Evolutionary conservation across 2,113 vertebrate genomes (phyloP).

Genomic region (Mastomys natalensis): DNA sequence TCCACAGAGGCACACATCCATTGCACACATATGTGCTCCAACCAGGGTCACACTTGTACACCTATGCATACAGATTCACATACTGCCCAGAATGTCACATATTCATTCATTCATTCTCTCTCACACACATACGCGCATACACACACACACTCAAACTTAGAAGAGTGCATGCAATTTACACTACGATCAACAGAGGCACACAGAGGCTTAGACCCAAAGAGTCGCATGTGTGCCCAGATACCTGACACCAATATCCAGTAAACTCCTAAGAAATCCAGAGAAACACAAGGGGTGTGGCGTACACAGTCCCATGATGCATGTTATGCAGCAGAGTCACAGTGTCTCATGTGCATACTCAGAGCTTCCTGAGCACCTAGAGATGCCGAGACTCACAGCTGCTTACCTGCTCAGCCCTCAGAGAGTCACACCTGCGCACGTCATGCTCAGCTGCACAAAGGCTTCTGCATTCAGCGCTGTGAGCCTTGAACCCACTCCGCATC

Average conservation of each 20-base stretch:
- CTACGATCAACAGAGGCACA: background rate
- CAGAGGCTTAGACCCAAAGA: background rate
- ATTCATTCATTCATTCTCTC: too few species aligned
- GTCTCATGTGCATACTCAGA: background rate
- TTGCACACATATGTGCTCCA: background rate
- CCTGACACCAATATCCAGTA: background rate
- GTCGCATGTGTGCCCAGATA: background rate
- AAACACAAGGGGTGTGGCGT: background rate
- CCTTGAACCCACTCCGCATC: background rate
- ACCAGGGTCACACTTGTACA: background rate
- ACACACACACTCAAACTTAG: background rate
- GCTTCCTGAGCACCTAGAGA: background rate
- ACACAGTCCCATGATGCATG: background rate
- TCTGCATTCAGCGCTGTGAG: rapidly evolving
- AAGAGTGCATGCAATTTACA: background rate
- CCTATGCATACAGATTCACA: background rate
- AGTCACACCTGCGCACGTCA: background rate
- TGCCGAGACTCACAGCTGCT: background rate
- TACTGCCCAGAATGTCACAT: background rate
- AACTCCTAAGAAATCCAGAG: background rate
- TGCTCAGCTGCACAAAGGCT: background rate
- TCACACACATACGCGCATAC: background rate
- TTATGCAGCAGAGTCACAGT: background rate
- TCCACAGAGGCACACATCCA: background rate
- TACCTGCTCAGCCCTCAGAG: background rate